A percentile compares a stretch with the other conserved stretches of the same genome.
These are phyloP conservation scores for Vipera latastei DNA, from an alignment of 2,797 vertebrate genomes.

Conservation along the genomic window DNA sequence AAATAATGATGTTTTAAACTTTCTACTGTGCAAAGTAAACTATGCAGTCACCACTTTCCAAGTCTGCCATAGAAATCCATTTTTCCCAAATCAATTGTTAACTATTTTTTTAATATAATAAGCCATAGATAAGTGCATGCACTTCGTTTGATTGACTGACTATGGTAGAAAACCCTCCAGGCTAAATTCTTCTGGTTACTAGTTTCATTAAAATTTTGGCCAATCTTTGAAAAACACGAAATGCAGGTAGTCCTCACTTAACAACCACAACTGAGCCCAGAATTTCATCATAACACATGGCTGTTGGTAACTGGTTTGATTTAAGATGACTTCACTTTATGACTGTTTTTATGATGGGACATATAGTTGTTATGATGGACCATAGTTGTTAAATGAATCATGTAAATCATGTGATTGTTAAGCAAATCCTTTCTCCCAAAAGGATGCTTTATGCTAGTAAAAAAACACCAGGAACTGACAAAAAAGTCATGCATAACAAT, in stretches of 20 bases:
- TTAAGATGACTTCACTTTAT: background rate
- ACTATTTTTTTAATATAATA: background rate
- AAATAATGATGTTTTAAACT: constrained; percentile 43
- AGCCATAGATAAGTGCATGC: background rate
- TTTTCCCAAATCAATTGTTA: constrained; percentile 12
- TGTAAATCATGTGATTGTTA: background rate
- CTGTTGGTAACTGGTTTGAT: background rate
- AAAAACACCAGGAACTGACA: background rate
- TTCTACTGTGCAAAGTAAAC: constrained; percentile 35
- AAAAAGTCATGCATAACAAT: background rate
- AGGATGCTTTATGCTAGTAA: background rate
- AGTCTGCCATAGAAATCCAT: background rate
- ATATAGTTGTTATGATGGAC: background rate
- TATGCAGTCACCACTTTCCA: constrained; percentile 2
- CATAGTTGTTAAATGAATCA: background rate
- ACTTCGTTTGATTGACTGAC: background rate
- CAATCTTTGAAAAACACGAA: background rate
- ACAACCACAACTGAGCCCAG: background rate
- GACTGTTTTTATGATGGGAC: background rate
- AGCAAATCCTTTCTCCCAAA: background rate
- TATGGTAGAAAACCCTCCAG: background rate
- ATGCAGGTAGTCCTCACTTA: background rate
- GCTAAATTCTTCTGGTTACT: background rate
- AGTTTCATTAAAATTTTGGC: background rate
- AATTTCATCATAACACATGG: background rate